Conservation (phyloP, 2,797 vertebrate species). For the Picus viridis region DNA sequence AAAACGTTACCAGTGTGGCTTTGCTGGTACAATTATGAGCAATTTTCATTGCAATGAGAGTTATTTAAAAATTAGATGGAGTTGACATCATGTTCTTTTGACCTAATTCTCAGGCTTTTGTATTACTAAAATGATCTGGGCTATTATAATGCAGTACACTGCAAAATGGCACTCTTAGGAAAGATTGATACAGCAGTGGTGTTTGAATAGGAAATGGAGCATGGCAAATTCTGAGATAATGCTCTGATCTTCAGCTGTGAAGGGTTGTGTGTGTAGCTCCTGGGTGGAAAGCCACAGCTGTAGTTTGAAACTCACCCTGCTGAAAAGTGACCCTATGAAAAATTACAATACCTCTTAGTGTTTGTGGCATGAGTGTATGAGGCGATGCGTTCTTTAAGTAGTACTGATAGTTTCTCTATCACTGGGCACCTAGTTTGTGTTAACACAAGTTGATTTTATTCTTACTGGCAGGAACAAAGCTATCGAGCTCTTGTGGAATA, state of each 20-base stretch:
- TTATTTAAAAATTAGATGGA: conserved; percentile 45
- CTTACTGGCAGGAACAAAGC: background rate
- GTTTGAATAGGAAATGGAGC: conserved; percentile 45
- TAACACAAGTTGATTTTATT: background rate
- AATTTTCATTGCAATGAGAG: background rate
- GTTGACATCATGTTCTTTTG: conserved; percentile 31
- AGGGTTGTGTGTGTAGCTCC: background rate
- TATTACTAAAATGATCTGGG: background rate
- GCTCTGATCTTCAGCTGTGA: background rate
- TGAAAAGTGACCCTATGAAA: background rate
- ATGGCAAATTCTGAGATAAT: conserved; percentile 1
- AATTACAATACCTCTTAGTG: background rate
- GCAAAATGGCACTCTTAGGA: background rate
- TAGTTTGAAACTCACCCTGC: background rate
- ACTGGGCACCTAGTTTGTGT: background rate
- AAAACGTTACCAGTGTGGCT: background rate
- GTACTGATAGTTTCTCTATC: background rate
- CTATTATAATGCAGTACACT: background rate
- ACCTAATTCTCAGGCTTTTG: conserved; percentile 32
- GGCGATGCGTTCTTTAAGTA: background rate
- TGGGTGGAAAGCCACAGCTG: background rate
- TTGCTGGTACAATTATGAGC: conserved; percentile 4
- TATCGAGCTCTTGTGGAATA: background rate
- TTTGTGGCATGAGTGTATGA: background rate
- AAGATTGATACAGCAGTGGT: conserved; percentile 20